Evolutionary conservation across 2,113 vertebrate species (phyloP).

Genomic region (Oceanodroma tethys): DNA sequence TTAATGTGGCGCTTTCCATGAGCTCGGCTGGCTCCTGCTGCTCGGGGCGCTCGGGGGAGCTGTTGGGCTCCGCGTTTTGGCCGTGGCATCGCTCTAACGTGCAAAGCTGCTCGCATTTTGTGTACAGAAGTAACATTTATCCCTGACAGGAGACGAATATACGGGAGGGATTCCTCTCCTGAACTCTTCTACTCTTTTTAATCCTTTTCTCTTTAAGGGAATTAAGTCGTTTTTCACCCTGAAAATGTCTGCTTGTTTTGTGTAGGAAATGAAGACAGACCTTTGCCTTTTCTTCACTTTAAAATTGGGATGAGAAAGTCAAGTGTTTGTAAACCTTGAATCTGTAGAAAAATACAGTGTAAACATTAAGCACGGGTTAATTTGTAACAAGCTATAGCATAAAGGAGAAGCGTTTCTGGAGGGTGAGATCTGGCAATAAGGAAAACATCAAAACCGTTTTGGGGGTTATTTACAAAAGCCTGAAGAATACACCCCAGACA

Average conservation of each 20-base stretch:
- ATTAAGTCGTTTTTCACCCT: background rate
- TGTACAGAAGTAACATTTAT: background rate
- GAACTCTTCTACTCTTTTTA: background rate
- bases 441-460: background rate
- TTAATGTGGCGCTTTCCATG: fast-evolving
- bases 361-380: background rate
- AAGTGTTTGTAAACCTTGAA: background rate
- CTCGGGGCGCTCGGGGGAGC: too few relatives aligned
- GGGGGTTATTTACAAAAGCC: background rate
- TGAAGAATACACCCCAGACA: background rate
- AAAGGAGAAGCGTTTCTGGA: background rate
- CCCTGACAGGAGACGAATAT: background rate
- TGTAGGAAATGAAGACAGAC: background rate
- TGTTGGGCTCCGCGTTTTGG: too few relatives aligned
- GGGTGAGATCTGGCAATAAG: background rate
- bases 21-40: background rate
- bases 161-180: background rate
- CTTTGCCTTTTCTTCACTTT: background rate
- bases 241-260: background rate
- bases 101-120: background rate
- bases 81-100: fast-evolving
- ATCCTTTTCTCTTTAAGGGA: background rate
- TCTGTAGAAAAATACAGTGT: background rate
- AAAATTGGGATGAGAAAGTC: background rate
- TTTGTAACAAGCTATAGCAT: background rate